Evolutionary conservation across 2,888 invertebrate genomes (phyloP).

Genomic region (Eristalis arbustorum): DNA sequence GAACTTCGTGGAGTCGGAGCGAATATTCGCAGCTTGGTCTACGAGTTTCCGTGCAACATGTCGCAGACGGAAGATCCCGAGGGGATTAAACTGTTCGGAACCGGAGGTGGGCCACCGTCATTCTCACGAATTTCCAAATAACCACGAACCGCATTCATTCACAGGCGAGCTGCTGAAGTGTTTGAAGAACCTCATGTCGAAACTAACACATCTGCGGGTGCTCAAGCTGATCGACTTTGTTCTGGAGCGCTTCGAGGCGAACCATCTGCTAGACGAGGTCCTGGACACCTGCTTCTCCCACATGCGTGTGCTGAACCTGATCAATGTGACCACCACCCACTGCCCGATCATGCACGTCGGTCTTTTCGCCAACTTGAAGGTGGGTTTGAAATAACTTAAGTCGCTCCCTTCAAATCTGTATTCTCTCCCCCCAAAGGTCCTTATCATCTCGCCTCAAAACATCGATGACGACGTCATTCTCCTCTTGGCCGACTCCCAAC

Average conservation of each 20-base stretch:
- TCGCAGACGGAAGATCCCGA: constrained; percentile 84
- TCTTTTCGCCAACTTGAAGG: constrained; percentile 87
- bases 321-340: constrained; percentile 87
- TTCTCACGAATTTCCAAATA: background rate
- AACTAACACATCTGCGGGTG: constrained; percentile 83
- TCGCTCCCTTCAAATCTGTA: background rate
- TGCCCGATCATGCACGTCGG: constrained; percentile 88
- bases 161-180: constrained; percentile 84
- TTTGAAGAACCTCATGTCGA: constrained; percentile 85
- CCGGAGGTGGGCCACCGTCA: constrained; percentile 82
- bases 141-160: background rate
- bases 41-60: constrained; percentile 89
- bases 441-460: constrained; percentile 87
- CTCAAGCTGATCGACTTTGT: constrained; percentile 88
- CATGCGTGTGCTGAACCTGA: constrained; percentile 84
- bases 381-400: constrained; percentile 72
- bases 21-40: constrained; percentile 83
- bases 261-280: constrained; percentile 87
- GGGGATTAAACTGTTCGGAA: constrained; percentile 86
- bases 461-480: constrained; percentile 87
- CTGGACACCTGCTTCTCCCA: constrained; percentile 84
- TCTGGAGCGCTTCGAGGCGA: constrained; percentile 86
- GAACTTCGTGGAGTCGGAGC: constrained; percentile 81
- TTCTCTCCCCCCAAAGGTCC: constrained; percentile 79
- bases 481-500: constrained; percentile 83